Evolutionary conservation across 2,888 invertebrate genomes (phyloP), one percentile per base, ranked within the genome.

Genomic region (Hermodice carunculata): DNA sequence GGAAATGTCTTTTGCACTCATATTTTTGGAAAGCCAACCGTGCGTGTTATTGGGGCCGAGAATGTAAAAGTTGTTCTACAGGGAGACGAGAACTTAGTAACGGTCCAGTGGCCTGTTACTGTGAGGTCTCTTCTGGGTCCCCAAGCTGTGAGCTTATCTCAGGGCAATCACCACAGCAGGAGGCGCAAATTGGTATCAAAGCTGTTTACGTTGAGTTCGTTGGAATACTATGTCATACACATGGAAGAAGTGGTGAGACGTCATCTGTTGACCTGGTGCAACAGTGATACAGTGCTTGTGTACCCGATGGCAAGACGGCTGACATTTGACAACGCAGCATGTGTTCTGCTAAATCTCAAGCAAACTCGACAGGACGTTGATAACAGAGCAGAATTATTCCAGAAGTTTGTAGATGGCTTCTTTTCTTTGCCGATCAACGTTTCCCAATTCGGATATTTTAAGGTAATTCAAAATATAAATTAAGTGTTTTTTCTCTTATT

Each of bases 1-100:
- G 84, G 84, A 0, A 66, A 76, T 40, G 69, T 84, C 6, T 84
- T 75, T 75, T 81, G 81, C 72, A 83, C 82, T 1, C 83, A 83
- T 66, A 57, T 84, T 8, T 71, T 83, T 19, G 82, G 83, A 24
- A 67, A 73, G 3, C 83, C 84, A 5, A 81, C 81, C 0, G 75
- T 84, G 14, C 71, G 82, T 29, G 77, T 84, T 22, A 74, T 76
- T 17, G 83, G 84, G 1, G 70, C 77, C 2, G 61, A 75, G 22
- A 76, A 79, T 60, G 78, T 81, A 1, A 72, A 74, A 24, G 75
- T 75, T 44, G 77, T 84, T 43, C 69, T 83, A 26, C 60, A 75
- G 44, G 77, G 76, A 19, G 83, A 84, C 57, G 76, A 81, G 67
- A 73, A 68, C 1, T 65, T 82, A 26, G 83, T 82, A 34, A 75